Evolutionary conservation across 30 jellyfish, hydroid and myxozoan species (phyloP).

Genomic region (Morbakka virulenta): DNA sequence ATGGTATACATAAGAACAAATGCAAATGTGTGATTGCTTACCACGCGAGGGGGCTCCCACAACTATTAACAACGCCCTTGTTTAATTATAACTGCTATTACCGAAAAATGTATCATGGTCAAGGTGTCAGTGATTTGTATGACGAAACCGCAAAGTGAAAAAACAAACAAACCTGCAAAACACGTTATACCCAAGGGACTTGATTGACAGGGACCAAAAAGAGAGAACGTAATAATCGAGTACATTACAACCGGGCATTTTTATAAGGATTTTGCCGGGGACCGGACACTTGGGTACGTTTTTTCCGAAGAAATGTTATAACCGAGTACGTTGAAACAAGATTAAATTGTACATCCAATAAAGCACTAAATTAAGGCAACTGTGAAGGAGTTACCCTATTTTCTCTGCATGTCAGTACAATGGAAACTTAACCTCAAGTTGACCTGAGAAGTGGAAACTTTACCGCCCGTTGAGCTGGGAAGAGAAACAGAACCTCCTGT

Average conservation of each 20-base stretch:
- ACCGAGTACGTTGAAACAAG: not conserved
- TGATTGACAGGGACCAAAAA: not conserved
- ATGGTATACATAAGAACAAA: no score
- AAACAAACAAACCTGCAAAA: not conserved
- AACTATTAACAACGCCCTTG: no score
- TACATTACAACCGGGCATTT: not conserved
- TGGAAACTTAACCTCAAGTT: no score
- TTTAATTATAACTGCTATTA: no score
- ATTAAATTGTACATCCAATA: not conserved
- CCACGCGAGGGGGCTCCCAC: no score
- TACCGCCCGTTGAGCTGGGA: no score
- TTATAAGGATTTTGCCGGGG: constrained; percentile 18
- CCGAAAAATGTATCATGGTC: not conserved
- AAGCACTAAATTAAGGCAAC: no score
- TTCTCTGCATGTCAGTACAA: no score
- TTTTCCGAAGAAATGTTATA: constrained; percentile 11
- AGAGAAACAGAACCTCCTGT: no score
- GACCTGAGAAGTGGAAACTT: no score
- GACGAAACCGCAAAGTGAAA: not conserved
- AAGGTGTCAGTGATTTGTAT: not conserved
- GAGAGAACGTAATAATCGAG: not conserved
- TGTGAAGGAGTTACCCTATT: no score
- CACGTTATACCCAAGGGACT: constrained; percentile 8
- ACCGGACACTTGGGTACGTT: not conserved
- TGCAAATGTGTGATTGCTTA: no score